Evolutionary conservation across 92 coral and sea anemone genomes (phyloP).

Genomic region (Heliopora coerulea): DNA sequence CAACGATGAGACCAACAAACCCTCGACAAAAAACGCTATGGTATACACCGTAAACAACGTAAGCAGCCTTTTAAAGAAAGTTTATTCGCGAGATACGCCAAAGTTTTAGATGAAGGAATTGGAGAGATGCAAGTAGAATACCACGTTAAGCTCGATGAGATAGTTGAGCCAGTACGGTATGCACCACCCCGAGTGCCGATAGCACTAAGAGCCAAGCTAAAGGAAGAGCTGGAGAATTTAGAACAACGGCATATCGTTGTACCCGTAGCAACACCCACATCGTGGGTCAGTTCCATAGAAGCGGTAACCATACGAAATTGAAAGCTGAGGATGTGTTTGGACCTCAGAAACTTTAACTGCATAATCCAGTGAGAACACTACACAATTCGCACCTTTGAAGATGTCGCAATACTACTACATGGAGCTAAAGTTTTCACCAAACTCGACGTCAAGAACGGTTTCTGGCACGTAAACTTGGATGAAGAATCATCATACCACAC

Average conservation of each 20-base stretch:
- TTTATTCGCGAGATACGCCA: conserved; percentile 6
- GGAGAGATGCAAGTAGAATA: conserved; percentile 39
- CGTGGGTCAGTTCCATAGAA: conserved; percentile 8
- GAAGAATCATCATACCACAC: conserved; percentile 39
- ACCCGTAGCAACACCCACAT: conserved; percentile 16
- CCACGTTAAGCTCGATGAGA: conserved; percentile 35
- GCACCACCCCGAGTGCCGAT: conserved; percentile 33
- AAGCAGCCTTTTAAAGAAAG: not conserved
- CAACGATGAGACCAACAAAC: conserved; percentile 45
- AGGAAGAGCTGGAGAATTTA: conserved; percentile 14
- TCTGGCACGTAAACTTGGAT: conserved; percentile 40
- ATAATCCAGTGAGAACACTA: too few species aligned
- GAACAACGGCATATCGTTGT: too few species aligned
- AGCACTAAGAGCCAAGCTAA: conserved; percentile 40
- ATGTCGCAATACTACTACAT: too few species aligned
- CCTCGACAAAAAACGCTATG: conserved; percentile 11
- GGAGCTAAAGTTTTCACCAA: too few species aligned
- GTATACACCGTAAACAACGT: conserved; percentile 45
- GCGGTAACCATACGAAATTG: not conserved
- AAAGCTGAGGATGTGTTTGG: conserved; percentile 13
- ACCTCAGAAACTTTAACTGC: conserved; percentile 7
- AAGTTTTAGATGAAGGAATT: not conserved
- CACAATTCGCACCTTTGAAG: too few species aligned
- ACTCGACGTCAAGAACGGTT: conserved; percentile 41
- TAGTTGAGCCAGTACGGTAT: too few species aligned